Evolutionary conservation across 1,140 invertebrate species (phyloP), one percentile per base, ranked within the genome.

Genomic region (Diuraphis noxia): DNA sequence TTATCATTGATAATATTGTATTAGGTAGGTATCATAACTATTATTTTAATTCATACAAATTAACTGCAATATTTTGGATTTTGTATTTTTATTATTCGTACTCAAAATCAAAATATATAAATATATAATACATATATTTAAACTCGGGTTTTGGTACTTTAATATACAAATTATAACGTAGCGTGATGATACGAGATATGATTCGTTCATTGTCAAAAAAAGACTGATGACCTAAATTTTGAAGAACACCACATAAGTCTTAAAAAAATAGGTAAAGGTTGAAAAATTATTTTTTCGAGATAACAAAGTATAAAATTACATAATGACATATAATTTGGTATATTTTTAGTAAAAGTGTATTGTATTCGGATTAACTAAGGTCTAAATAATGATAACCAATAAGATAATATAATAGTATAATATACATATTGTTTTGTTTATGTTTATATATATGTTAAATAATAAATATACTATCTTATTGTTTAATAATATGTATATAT

Each of bases 121-220:
- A n/a, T n/a, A n/a, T 9, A 46, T 85, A 25, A 25, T 30, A 84
- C 4, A 23, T 86, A 36, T 86, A 10, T 17, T 17, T 46, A 46
- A 86, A 86, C 40, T 49, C 19, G 84, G 49, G n/a, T 36, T 19
- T 49, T 36, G 21, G 9, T 86, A 36, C 25, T 49, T 34, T 85
- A 46, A 34, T 46, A 23, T 43, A 85, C 43, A 34, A 46, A 46
- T 46, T 49, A 36, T 46, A 84, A 8, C 21, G 82, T 49, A 36
- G 84, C 84, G 84, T 86, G 84, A 86, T 43, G 52, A 46, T 46
- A 21, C 52, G 43, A 86, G 84, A 86, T 86, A 86, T 49, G 43
- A n/a, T 46, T n/a, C 1, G 21, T 4, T 86, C 36, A 86, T 23
- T 84, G 43, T 85, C 41, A 38, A 85, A 41, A 46, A 85, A 86